A percentile compares a stretch with the other conserved stretches of the same genome.
These are phyloP conservation scores for Dinothrombium tinctorium DNA, from an alignment of 1,140 invertebrate species.

Conservation along the genomic window DNA sequence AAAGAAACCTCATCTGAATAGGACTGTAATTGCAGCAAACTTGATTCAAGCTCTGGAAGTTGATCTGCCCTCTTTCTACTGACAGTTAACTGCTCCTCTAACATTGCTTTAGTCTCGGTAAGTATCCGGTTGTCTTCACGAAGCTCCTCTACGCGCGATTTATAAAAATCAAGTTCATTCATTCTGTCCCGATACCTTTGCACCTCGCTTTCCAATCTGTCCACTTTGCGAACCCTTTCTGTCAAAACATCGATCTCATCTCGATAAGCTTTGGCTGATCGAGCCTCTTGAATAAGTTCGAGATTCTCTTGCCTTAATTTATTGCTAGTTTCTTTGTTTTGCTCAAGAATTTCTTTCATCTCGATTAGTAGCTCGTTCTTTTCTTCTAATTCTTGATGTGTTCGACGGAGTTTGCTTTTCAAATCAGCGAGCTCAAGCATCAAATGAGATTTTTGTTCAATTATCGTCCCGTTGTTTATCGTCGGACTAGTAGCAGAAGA, in stretches of 20 bases:
- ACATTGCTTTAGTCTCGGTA: conserved; percentile 49
- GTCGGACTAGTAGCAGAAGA: not conserved
- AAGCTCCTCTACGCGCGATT: conserved; percentile 41
- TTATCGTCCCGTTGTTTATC: not conserved
- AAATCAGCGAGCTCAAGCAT: conserved; percentile 72
- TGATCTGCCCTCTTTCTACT: conserved; percentile 58
- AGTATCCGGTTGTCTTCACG: conserved; percentile 28
- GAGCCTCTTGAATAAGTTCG: conserved; percentile 34
- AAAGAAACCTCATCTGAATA: conserved; percentile 56
- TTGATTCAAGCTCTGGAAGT: conserved; percentile 55
- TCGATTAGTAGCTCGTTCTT: conserved; percentile 65
- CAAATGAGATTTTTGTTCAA: conserved; percentile 40
- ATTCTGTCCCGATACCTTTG: conserved; percentile 64
- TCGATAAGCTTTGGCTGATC: conserved; percentile 57
- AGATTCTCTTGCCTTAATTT: conserved; percentile 48
- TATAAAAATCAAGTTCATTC: conserved; percentile 76
- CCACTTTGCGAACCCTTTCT: conserved; percentile 56
- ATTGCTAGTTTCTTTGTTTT: conserved; percentile 41
- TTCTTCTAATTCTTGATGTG: conserved; percentile 72
- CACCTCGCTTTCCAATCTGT: conserved; percentile 61
- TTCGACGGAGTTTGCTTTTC: conserved; percentile 43
- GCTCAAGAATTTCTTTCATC: conserved; percentile 67
- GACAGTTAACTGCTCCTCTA: conserved; percentile 56
- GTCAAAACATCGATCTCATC: conserved; percentile 77
- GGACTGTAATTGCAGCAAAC: conserved; percentile 59